phyloP scores from a whole-genome alignment of 2,797 vertebrate genomes.

The Remorina albescens region DNA sequence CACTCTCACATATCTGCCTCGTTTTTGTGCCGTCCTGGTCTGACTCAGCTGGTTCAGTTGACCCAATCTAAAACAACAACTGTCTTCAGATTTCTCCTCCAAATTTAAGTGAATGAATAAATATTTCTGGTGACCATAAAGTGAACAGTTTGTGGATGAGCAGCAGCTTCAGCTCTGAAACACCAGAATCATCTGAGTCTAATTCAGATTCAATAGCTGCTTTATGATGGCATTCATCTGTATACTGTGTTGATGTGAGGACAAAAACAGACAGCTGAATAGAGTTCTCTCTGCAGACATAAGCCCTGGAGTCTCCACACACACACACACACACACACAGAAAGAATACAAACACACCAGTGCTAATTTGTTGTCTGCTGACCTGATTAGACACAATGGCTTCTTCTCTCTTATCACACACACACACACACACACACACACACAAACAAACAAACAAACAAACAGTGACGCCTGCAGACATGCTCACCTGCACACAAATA shows the following conservation, averaged over 20 bases:
- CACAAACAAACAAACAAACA: no score
- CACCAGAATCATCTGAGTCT: conserved; percentile 15
- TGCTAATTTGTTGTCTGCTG: conserved; percentile 60
- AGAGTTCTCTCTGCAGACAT: conserved; percentile 32
- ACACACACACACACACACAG: conserved; percentile 14
- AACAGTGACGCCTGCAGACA: no score
- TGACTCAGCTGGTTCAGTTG: background rate
- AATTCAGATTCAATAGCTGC: conserved; percentile 22
- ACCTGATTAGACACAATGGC: conserved; percentile 69
- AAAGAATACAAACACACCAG: conserved; percentile 28
- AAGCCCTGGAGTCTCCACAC: conserved; percentile 35
- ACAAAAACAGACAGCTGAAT: conserved; percentile 49
- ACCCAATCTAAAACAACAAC: background rate
- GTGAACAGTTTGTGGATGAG: background rate
- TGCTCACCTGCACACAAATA: no score
- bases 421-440: no score
- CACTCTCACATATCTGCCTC: no score
- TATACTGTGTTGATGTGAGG: conserved; percentile 32
- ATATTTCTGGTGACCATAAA: background rate
- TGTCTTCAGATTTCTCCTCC: no score
- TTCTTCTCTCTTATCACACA: conserved; percentile 4
- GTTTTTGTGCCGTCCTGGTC: background rate
- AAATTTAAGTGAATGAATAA: background rate
- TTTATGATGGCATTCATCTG: conserved; percentile 29
- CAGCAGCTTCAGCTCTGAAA: background rate